A percentile compares a stretch with the other conserved stretches of the same genome.
Conservation (phyloP, 2,888 invertebrate genomes). For the Volucella inanis region DNA sequence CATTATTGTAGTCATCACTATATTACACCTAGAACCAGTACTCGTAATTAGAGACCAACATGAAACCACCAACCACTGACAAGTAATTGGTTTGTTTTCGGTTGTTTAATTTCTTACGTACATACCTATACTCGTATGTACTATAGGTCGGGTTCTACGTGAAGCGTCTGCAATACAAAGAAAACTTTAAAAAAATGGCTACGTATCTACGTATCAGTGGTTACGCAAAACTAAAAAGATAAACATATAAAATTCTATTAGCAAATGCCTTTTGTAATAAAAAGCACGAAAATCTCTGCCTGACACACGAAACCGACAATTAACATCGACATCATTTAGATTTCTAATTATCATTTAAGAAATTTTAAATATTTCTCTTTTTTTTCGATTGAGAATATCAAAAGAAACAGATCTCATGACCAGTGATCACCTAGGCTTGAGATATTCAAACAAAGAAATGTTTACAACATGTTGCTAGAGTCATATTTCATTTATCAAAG, state of each 20-base stretch:
- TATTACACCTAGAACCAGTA: too few relatives aligned
- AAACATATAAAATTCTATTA: slow-evolving; percentile 36
- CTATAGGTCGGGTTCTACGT: too few relatives aligned
- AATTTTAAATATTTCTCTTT: not conserved
- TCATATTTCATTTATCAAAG: not conserved
- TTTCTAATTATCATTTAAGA: slow-evolving; percentile 22
- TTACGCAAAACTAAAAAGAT: slow-evolving; percentile 39
- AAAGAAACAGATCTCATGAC: not conserved
- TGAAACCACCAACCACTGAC: too few relatives aligned
- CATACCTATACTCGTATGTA: too few relatives aligned
- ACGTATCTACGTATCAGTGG: not conserved
- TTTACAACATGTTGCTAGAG: slow-evolving; percentile 6
- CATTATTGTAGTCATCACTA: too few relatives aligned
- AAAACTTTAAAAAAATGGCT: too few relatives aligned
- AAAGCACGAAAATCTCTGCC: slow-evolving; percentile 7
- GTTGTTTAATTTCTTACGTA: too few relatives aligned
- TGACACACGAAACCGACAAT: not conserved
- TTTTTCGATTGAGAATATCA: not conserved
- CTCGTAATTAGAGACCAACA: too few relatives aligned
- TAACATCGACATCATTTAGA: slow-evolving; percentile 20
- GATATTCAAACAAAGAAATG: not conserved
- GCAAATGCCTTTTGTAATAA: slow-evolving; percentile 11
- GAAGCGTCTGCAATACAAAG: too few relatives aligned
- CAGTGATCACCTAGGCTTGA: not conserved
- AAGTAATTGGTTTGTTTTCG: too few relatives aligned